Evolutionary conservation across 1,140 invertebrate genomes (phyloP).

Genomic region (Macrobrachium rosenbergii): DNA sequence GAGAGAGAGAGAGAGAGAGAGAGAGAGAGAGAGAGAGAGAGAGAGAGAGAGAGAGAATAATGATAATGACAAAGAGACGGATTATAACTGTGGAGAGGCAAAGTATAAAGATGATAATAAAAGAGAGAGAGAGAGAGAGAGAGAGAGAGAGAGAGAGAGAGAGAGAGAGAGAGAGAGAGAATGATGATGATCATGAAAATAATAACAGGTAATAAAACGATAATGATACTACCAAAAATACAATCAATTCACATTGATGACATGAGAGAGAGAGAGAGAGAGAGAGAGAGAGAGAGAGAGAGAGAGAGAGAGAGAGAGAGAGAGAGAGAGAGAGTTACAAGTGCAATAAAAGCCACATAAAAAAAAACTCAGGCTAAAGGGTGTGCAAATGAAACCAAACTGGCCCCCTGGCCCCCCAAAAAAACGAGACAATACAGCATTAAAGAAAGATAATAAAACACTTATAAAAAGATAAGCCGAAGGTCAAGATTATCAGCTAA

Average conservation of each 20-base stretch:
- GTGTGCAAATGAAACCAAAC: not conserved
- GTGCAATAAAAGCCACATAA: too few species aligned
- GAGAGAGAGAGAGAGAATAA: not conserved
- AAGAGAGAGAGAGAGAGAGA: constrained; percentile 4
- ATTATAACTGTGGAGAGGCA: not conserved
- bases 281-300: not conserved
- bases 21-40: not conserved
- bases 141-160: constrained; percentile 1
- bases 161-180: not conserved
- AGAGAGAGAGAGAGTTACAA: not conserved
- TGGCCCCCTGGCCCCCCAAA: too few species aligned
- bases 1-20: not conserved
- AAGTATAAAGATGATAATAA: not conserved
- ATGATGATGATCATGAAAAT: too few species aligned
- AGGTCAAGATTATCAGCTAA: not conserved
- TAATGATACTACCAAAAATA: too few species aligned
- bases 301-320: not conserved
- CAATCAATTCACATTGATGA: too few species aligned
- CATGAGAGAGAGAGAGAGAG: not conserved
- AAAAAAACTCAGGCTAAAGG: not conserved
- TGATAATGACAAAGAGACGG: not conserved
- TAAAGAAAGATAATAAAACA: not conserved
- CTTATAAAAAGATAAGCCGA: too few species aligned
- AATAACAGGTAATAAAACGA: too few species aligned
- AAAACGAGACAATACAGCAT: not conserved